Evolutionary conservation across 2,797 vertebrate genomes (phyloP), one percentile per base, ranked within the genome.

Genomic region (Syngnathus acus): DNA sequence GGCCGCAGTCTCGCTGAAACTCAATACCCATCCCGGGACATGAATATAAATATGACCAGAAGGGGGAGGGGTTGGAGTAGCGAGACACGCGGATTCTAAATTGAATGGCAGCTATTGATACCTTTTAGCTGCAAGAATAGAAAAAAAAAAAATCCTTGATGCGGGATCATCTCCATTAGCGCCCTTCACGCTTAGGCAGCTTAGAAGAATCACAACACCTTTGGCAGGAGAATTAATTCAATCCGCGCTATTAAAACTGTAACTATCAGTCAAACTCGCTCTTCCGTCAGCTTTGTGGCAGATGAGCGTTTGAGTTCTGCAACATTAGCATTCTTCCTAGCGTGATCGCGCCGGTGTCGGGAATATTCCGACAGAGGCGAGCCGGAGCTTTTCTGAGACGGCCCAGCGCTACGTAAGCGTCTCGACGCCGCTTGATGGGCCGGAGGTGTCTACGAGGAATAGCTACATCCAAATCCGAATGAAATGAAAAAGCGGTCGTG

Each of bases 261-360:
- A 83, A 72, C 78, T 78, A 58, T 66, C 40, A 45, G 65, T 65
- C 40, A 54, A 55, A 54, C 11, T 42, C 38, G 32, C n/a, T 32
- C 64, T 21, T 21, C 2, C 51, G 38, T 65, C 50, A 38, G 50
- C 51, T 89, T 89, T 87, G 87, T 83, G 73, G 79, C 72, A 82
- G 85, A 90, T 90, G 88, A 90, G 87, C 82, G 83, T 88, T 89
- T 88, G 79, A 80, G 88, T 89, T 90, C 84, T 39, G 75, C 86
- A 81, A 89, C 88, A 89, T 87, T 85, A 88, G 78, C 68, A 72
- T 71, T 79, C 78, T 79, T 78, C 77, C 76, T 62, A 39, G 73
- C 68, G 77, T 72, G 62, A 32, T 32, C 4, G 69, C 65, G 78
- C 37, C 26, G 84, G 86, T 23, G 40, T 39, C 38, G 79, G 89